Conservation (phyloP, 2,113 vertebrate genomes). For the Perca schrenkii region DNA sequence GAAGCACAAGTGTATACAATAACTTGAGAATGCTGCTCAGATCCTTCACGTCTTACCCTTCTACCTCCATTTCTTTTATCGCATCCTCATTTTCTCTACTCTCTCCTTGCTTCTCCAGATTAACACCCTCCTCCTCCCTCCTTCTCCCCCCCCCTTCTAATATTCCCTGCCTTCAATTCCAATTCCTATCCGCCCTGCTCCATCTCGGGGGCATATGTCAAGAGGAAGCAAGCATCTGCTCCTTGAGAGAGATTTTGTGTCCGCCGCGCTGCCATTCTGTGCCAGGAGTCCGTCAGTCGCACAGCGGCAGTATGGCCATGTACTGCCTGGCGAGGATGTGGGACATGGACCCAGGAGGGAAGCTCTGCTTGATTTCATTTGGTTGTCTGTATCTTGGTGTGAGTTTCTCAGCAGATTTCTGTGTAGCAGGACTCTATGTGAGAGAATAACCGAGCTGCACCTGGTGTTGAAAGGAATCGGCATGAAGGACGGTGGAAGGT, state of each 20-base stretch:
- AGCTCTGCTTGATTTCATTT: conserved; percentile 49
- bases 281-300: conserved; percentile 66
- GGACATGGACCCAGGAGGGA: conserved; percentile 58
- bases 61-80: neutral
- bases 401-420: conserved; percentile 17
- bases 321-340: conserved; percentile 52
- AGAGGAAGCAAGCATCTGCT: conserved; percentile 82
- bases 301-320: conserved; percentile 55
- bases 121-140: conserved; percentile 16
- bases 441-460: conserved; percentile 14
- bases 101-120: conserved; percentile 5
- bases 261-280: conserved; percentile 46
- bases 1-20: neutral
- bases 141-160: conserved; percentile 28
- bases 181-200: conserved; percentile 51
- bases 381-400: conserved; percentile 39
- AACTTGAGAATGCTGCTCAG: neutral
- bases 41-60: neutral
- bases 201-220: conserved; percentile 80
- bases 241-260: conserved; percentile 78
- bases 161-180: conserved; percentile 51
- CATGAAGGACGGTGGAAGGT: conserved; percentile 22
- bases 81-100: neutral
- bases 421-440: neutral
- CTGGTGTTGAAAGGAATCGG: conserved; percentile 21